Evolutionary conservation across 2,113 vertebrate species (phyloP).

Genomic region (Hippotragus niger): DNA sequence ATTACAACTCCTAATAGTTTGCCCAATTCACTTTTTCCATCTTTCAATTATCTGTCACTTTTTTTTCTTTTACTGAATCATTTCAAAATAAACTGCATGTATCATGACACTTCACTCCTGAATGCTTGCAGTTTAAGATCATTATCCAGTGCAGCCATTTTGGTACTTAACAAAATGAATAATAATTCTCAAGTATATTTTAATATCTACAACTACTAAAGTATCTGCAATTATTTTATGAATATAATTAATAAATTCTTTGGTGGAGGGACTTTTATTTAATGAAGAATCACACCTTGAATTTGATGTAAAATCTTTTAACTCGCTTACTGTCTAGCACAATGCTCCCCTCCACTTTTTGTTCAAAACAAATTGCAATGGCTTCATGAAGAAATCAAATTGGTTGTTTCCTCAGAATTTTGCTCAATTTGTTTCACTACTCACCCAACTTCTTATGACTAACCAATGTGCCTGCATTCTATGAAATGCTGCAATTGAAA

Average conservation of each 20-base stretch:
- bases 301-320: neutral
- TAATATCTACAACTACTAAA: neutral
- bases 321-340: neutral
- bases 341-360: neutral
- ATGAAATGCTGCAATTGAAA: neutral
- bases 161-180: neutral
- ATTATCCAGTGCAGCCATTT: neutral
- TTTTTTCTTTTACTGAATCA: neutral
- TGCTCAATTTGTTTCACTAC: neutral
- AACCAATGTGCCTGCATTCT: neutral
- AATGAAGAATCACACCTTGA: neutral
- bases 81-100: neutral
- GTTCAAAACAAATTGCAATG: neutral
- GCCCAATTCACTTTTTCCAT: neutral
- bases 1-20: neutral
- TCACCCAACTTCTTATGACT: neutral
- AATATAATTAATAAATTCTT: neutral
- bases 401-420: neutral
- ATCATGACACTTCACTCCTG: neutral
- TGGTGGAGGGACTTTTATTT: neutral
- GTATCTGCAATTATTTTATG: neutral
- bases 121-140: neutral
- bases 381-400: neutral
- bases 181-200: constrained; percentile 9
- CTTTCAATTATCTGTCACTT: neutral